Conservation (phyloP, 1,140 invertebrate genomes). For the Cydia strobilella region DNA sequence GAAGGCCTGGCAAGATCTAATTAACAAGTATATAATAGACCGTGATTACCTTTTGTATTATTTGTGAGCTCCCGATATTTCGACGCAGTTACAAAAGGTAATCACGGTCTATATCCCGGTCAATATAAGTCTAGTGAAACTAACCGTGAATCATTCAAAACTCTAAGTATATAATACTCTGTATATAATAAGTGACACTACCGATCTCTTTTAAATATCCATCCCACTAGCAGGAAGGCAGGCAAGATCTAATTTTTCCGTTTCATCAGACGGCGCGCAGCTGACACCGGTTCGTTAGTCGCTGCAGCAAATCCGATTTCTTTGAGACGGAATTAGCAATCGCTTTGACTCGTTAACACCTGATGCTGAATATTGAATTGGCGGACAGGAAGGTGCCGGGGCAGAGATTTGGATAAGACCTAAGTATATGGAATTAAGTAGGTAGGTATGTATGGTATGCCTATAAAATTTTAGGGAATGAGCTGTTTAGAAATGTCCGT, state of each 20-base stretch:
- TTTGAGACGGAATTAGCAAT: conserved; percentile 60
- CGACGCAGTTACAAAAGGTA: too few species aligned
- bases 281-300: conserved; percentile 56
- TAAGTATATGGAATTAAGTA: neutral
- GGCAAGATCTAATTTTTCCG: conserved; percentile 44
- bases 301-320: conserved; percentile 51
- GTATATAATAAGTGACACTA: conserved; percentile 32
- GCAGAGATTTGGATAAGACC: neutral
- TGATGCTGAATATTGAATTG: conserved; percentile 39
- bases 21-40: too few species aligned
- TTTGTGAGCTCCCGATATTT: too few species aligned
- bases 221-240: conserved; percentile 11
- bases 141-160: too few species aligned
- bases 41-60: too few species aligned
- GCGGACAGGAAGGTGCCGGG: neutral
- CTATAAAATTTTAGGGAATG: too few species aligned
- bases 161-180: too few species aligned
- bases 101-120: too few species aligned
- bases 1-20: conserved; percentile 37
- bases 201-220: conserved; percentile 1
- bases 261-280: conserved; percentile 46
- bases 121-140: too few species aligned
- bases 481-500: too few species aligned
- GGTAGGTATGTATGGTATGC: too few species aligned
- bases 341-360: conserved; percentile 52